Conservation (phyloP, 2,797 vertebrate genomes). For the Myotis myotis region DNA sequence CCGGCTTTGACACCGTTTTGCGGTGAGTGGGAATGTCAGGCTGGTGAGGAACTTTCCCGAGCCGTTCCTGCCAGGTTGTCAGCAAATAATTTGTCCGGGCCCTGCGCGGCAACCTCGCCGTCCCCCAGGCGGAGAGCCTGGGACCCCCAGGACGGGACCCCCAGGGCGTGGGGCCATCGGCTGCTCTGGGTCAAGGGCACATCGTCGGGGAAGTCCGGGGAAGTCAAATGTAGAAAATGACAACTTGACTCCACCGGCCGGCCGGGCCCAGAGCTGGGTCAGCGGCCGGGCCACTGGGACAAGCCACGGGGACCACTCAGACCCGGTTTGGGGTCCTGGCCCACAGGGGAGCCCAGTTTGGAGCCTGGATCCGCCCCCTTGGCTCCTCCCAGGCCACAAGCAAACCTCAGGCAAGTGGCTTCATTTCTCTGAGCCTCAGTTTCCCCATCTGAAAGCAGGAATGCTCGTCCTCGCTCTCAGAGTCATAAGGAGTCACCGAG, state of each 20-base stretch:
- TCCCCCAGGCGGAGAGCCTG: background rate
- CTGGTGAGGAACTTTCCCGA: slow-evolving; percentile 60
- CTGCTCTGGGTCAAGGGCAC: background rate
- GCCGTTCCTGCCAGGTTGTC: slow-evolving; percentile 67
- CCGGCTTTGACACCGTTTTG: slow-evolving; percentile 72
- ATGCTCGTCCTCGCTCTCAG: background rate
- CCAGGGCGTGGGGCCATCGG: accelerated
- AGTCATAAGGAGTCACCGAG: background rate
- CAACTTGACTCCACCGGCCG: accelerated
- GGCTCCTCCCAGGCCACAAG: accelerated
- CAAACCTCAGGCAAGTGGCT: background rate
- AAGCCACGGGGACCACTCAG: background rate
- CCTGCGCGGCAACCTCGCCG: slow-evolving; percentile 47
- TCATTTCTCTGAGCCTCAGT: background rate
- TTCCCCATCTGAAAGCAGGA: background rate
- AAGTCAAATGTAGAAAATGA: background rate
- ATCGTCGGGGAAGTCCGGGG: accelerated
- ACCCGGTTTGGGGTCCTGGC: background rate
- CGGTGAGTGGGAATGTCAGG: slow-evolving; percentile 54
- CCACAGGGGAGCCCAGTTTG: accelerated
- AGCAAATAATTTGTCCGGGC: slow-evolving; percentile 42
- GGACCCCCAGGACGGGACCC: accelerated
- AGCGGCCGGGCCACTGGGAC: accelerated
- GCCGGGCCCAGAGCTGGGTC: background rate
- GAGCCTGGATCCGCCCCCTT: background rate